Base-by-base conservation (phyloP, 2,888 invertebrate genomes). In the Heliothis peltigera region DNA sequence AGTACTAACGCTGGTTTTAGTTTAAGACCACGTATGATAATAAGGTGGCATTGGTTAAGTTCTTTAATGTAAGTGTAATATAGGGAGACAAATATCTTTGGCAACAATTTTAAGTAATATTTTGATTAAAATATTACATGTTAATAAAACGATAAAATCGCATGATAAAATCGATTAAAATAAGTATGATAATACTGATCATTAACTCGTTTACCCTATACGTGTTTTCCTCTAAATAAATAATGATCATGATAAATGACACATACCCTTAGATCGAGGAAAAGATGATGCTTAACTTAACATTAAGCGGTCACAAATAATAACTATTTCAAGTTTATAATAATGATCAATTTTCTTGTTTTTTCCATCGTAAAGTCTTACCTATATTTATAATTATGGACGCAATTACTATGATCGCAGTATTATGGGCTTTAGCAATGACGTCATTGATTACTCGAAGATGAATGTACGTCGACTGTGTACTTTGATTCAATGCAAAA, bases 391-490 rank as follows among this genome's bases (percentile, higher is more conserved):
- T 64, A 59, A 74, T 77, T 63, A 67, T 56, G n/a, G 39, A 56
- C 18, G 55, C 49, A 63, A 77, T 77, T 63, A 65, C 25, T 35
- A 5, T 21, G 42, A 61, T 64, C 49, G 52, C 32, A 60, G 51
- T n/a, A 70, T 67, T 67, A 66, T 72, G 64, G 54, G 66, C 49
- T 61, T 21, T 52, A 46, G 46, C 42, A 22, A 72, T 81, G 77
- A 74, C 68, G 64, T 81, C 81, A 81, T 74, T 67, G 28, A 17
- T 17, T 46, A 22, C 58, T 47, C 58, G 69, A 58, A 63, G 47
- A 1, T 0, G n/a, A n/a, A 44, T 59, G 47, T n/a, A 49, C 28
- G 25, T 54, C 4, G 42, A 57, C 60, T 52, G 53, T 58, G 46
- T 46, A 66, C 46, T 65, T 59, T 15, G 58, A 56, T 47, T 61